A percentile compares a stretch with the other conserved stretches of the same genome.
These are phyloP conservation scores for Zootoca vivipara DNA, from an alignment of 2,113 vertebrate genomes.

Conservation along the genomic window DNA sequence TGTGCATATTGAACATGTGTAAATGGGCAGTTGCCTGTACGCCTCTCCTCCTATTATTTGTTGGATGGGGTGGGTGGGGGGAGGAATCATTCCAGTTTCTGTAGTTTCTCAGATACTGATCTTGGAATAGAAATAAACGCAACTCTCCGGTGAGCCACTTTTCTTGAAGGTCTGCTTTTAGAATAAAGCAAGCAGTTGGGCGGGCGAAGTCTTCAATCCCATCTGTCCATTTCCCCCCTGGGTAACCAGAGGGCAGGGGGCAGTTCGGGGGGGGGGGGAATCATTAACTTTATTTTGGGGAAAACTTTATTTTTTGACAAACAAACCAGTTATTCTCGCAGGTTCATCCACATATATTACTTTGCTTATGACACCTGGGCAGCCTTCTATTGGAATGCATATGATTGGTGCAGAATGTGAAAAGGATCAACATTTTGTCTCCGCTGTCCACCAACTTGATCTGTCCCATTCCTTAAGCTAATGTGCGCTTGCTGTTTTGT, in stretches of 20 bases:
- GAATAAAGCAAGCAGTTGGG: background rate
- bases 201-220: background rate
- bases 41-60: background rate
- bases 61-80: too few relatives aligned
- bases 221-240: background rate
- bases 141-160: background rate
- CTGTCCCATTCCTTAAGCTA: background rate
- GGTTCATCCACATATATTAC: too few relatives aligned
- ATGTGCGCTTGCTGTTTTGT: background rate
- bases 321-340: too few relatives aligned
- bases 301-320: too few relatives aligned
- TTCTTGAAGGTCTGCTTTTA: background rate
- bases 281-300: too few relatives aligned
- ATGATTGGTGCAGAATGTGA: background rate
- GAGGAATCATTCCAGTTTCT: background rate
- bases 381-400: too few relatives aligned
- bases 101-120: background rate
- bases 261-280: too few relatives aligned
- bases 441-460: background rate
- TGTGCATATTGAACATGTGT: too few relatives aligned
- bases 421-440: background rate
- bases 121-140: background rate
- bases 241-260: background rate
- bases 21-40: too few relatives aligned
- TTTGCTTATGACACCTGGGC: too few relatives aligned